These are phyloP conservation scores for Samia ricini DNA, from an alignment of 1,140 invertebrate species.

Conservation along the genomic window DNA sequence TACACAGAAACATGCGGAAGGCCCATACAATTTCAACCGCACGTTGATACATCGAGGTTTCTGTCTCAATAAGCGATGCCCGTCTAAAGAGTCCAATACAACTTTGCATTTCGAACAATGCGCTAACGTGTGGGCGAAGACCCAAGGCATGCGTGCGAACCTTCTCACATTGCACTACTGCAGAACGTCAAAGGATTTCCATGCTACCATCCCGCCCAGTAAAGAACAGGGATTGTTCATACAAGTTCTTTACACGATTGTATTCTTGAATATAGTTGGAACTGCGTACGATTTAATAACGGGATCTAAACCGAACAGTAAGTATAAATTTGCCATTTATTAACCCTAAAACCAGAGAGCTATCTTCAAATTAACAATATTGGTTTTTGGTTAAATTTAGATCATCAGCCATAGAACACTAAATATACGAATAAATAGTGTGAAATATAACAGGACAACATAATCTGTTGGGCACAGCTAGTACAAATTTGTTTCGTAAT, in stretches of 20 bases:
- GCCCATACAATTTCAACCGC: slow-evolving; percentile 12
- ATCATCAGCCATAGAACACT: too few species aligned
- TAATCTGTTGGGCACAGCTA: too few species aligned
- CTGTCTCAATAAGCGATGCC: slow-evolving; percentile 13
- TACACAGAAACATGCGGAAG: slow-evolving; percentile 10
- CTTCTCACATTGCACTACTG: slow-evolving; percentile 16
- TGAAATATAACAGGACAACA: too few species aligned
- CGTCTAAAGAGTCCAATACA: not conserved
- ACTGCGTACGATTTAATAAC: slow-evolving; percentile 15
- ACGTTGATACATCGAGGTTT: slow-evolving; percentile 16
- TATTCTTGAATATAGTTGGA: slow-evolving; percentile 18
- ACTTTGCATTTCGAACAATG: slow-evolving; percentile 15
- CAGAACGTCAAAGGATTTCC: not conserved
- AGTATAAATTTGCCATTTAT: not conserved
- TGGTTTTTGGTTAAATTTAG: not conserved
- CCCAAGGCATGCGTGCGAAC: not conserved
- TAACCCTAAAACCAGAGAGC: not conserved
- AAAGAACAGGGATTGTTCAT: slow-evolving; percentile 9
- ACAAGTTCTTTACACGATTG: slow-evolving; percentile 9
- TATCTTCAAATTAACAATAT: not conserved
- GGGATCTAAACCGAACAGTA: slow-evolving; percentile 14
- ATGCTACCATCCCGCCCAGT: not conserved
- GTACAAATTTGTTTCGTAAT: too few species aligned
- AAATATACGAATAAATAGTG: too few species aligned
- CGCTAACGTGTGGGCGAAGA: slow-evolving; percentile 5